Evolutionary conservation across 2,113 vertebrate genomes (phyloP).

Genomic region (Helogale parvula): DNA sequence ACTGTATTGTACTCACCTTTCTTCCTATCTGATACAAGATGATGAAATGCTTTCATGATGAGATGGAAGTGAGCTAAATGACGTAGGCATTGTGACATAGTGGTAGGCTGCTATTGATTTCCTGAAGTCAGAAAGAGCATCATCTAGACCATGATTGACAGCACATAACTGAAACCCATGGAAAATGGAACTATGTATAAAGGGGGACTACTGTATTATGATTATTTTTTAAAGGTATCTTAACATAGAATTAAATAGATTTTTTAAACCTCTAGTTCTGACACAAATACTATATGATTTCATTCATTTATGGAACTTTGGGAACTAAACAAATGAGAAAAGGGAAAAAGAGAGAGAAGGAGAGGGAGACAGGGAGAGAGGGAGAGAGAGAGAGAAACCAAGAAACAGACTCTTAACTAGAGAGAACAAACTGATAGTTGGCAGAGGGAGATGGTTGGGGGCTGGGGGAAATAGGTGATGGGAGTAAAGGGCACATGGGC

Average conservation of each 20-base stretch:
- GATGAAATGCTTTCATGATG: neutral
- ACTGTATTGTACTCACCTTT: neutral
- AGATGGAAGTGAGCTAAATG: neutral
- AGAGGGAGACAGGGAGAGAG: neutral
- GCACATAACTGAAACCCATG: neutral
- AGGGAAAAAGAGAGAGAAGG: neutral
- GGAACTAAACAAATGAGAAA: neutral
- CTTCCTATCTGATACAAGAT: neutral
- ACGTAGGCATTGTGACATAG: neutral
- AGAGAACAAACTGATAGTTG: neutral
- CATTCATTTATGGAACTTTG: neutral
- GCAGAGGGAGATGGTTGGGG: neutral
- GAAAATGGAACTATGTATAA: neutral
- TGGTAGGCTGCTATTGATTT: neutral
- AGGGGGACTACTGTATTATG: neutral
- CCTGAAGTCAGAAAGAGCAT: neutral
- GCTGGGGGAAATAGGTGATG: neutral
- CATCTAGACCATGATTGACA: neutral
- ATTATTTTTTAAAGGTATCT: neutral
- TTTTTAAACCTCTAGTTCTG: constrained; percentile 1
- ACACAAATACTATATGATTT: neutral
- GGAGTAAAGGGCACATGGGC: neutral
- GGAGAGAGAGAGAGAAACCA: neutral
- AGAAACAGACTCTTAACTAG: neutral
- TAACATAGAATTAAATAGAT: neutral